Evolutionary conservation across 1,140 invertebrate species (phyloP).

Genomic region (Chrysoperla carnea): DNA sequence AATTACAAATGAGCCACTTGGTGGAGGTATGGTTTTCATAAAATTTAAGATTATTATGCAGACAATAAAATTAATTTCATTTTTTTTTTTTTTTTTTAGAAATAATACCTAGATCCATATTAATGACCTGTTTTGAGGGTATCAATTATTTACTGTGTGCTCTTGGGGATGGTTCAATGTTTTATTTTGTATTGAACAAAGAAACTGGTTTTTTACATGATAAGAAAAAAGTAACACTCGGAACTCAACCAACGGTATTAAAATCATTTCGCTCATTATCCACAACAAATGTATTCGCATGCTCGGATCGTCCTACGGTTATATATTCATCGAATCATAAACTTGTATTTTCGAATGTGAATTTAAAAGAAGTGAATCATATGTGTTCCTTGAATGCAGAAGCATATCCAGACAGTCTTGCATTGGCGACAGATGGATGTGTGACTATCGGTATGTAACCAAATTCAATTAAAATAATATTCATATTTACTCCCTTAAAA

Average conservation of each 20-base stretch:
- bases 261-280: slow-evolving; percentile 78
- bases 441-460: slow-evolving; percentile 56
- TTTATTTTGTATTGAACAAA: slow-evolving; percentile 79
- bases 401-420: slow-evolving; percentile 88
- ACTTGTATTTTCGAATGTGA: slow-evolving; percentile 97
- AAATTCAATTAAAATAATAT: too few species aligned
- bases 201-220: slow-evolving; percentile 53
- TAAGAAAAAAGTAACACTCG: slow-evolving; percentile 84
- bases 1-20: slow-evolving; percentile 69
- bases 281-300: slow-evolving; percentile 96
- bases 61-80: background rate
- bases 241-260: slow-evolving; percentile 91
- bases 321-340: slow-evolving; percentile 99
- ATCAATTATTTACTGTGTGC: slow-evolving; percentile 83
- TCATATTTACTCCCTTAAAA: too few species aligned
- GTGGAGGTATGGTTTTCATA: slow-evolving; percentile 41
- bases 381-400: slow-evolving; percentile 95
- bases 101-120: slow-evolving; percentile 87
- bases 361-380: slow-evolving; percentile 93
- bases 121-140: slow-evolving; percentile 88
- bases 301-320: slow-evolving; percentile 94
- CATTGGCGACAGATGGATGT: slow-evolving; percentile 81
- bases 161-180: slow-evolving; percentile 93
- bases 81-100: slow-evolving; percentile 32
- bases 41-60: background rate